Percentiles rank a stretch among this genome's conserved stretches.
Conservation (phyloP, 2,888 invertebrate genomes). For the Xestoiulus laeticollis region DNA sequence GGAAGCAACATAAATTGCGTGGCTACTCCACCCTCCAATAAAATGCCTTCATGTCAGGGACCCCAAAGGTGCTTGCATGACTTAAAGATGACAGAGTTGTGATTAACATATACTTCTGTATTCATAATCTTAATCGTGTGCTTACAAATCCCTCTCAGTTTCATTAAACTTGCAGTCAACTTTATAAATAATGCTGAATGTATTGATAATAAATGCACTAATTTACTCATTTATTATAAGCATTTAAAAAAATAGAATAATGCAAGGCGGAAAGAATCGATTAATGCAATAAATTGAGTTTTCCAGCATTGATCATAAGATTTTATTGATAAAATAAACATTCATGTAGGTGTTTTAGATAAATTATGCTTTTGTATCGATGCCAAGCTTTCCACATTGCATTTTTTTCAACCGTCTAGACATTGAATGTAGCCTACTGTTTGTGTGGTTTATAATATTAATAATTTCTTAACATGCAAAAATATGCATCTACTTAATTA, state of each 20-base stretch:
- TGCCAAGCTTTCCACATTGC: too few relatives aligned
- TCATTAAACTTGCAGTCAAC: neutral
- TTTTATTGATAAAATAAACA: too few relatives aligned
- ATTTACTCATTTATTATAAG: neutral
- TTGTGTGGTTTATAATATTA: too few relatives aligned
- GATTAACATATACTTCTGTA: neutral
- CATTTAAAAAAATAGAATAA: neutral
- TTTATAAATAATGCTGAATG: neutral
- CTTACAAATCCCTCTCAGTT: neutral
- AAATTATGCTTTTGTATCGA: too few relatives aligned
- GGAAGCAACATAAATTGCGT: neutral
- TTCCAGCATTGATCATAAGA: too few relatives aligned
- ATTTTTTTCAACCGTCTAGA: neutral
- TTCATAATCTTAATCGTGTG: constrained; percentile 24
- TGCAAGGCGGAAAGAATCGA: neutral
- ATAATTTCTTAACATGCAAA: neutral
- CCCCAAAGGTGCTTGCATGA: constrained; percentile 23
- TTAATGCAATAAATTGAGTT: too few relatives aligned
- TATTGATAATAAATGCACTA: neutral
- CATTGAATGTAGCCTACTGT: neutral
- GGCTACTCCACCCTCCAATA: constrained; percentile 21
- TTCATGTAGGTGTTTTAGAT: neutral
- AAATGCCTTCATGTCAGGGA: neutral
- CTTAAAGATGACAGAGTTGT: constrained; percentile 13
- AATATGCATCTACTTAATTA: neutral